Conservation (phyloP, 2,113 vertebrate species). For the Ellobius talpinus region DNA sequence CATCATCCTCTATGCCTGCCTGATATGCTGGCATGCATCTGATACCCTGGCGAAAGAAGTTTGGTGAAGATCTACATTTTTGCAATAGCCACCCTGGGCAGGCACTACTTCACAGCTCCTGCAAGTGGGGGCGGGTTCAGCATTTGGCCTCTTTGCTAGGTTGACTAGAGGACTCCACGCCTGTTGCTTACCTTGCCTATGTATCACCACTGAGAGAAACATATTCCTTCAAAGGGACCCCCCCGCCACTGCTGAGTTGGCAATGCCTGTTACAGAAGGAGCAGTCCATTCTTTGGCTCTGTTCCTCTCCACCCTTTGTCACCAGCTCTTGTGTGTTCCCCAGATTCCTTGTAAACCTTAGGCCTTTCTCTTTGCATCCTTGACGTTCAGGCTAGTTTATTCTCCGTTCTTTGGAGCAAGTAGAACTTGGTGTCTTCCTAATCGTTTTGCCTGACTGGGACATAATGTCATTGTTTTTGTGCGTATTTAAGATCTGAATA, state of each 20-base stretch:
- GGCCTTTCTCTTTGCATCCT: not conserved
- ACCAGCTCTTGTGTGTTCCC: not conserved
- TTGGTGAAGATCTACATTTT: not conserved
- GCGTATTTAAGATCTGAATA: slow-evolving; percentile 20
- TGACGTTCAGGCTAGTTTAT: not conserved
- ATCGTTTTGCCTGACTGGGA: not conserved
- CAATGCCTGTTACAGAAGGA: not conserved
- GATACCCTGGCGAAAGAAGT: not conserved
- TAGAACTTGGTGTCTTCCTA: not conserved
- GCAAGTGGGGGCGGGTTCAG: not conserved
- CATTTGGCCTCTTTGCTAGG: not conserved
- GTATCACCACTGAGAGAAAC: not conserved
- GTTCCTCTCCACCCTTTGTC: not conserved
- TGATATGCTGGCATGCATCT: not conserved
- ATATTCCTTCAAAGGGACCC: not conserved
- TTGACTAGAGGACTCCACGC: not conserved
- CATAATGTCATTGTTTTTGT: slow-evolving; percentile 66
- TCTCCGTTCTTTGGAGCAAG: not conserved
- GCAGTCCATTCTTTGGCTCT: not conserved
- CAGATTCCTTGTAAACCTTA: not conserved
- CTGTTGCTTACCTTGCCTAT: not conserved
- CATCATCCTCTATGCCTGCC: fast-evolving
- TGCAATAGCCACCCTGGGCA: not conserved
- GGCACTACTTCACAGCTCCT: not conserved
- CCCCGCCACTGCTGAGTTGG: not conserved